Conservation (phyloP, 2,888 invertebrate genomes). For the Campopleginae sp. region DNA sequence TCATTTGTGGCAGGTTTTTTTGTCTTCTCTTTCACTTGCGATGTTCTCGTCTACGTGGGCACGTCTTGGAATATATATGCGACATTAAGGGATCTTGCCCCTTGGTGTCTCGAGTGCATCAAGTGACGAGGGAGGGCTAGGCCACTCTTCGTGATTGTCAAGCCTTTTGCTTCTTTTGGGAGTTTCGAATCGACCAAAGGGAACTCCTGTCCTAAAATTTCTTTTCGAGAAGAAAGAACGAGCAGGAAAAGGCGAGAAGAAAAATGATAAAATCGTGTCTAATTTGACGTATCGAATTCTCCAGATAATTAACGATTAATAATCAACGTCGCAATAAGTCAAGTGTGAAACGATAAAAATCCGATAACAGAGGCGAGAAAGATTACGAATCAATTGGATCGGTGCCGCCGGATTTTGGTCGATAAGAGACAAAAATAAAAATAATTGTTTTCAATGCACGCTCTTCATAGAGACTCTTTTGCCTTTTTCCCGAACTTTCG, state of each 20-base stretch:
- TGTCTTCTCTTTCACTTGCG: background rate
- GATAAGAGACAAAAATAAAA: conserved; percentile 27
- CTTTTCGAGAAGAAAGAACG: background rate
- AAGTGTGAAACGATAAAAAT: background rate
- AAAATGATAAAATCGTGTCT: background rate
- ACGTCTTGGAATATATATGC: background rate
- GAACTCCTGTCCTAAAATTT: background rate
- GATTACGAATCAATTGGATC: background rate
- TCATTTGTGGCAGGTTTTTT: conserved; percentile 3
- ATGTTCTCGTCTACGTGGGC: background rate
- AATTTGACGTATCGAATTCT: background rate
- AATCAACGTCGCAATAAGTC: conserved; percentile 7
- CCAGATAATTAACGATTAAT: background rate
- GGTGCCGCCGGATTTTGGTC: background rate
- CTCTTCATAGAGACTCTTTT: background rate
- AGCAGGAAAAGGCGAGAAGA: background rate
- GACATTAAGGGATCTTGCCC: conserved; percentile 5
- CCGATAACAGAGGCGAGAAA: background rate
- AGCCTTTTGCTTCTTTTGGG: background rate
- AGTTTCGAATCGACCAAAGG: background rate
- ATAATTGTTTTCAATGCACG: background rate
- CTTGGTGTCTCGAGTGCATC: conserved; percentile 22
- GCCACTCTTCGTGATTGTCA: conserved; percentile 1
- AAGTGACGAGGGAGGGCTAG: background rate
- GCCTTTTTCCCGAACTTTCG: background rate